Evolutionary conservation across 2,113 vertebrate genomes (phyloP), one percentile per base, ranked within the genome.

Genomic region (Lonchura striata): DNA sequence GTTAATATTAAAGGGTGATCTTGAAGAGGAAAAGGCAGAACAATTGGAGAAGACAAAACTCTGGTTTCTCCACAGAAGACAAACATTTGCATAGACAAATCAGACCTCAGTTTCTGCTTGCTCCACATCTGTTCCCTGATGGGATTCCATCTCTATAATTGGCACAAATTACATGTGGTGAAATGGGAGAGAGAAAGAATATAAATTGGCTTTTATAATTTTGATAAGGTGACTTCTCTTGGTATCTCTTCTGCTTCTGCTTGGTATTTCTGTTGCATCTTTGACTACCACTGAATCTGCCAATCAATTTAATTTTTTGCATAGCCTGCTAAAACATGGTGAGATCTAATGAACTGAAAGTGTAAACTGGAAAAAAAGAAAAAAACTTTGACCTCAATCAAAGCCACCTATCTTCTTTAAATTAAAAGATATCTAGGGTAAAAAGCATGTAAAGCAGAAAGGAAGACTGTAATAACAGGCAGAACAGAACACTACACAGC

Each of bases 381-480:
- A 21, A 75, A 31, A 53, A 63, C 15, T 15, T 50, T 42, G 52
- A 52, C 14, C 19, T 49, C 49, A 81, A 44, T 42, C 13, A 69
- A 89, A 95, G 46, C 56, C 42, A 86, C 7, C 4, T 46, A 18
- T 37, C 37, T 49, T 19, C 18, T 35, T 61, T 37, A 90, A 42
- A 44, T 41, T 31, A 86, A 72, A 91, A 57, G 8, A 35, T 44
- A 47, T 53, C 11, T 60, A 52, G 35, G 13, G 39, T 53, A 56
- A 72, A 84, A 70, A 80, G 11, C 8, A 57, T 17, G 12, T 8
- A 57, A 88, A 25, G 24, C 15, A 85, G 37, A 89, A 54, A 86
- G 47, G 4, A 23, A 83, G 15, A 80, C 4, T 0, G 0, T 14
- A 57, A 18, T 10, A 77, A 11, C 1, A 82, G 10, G 6, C 13